phyloP scores from a whole-genome alignment of 2,888 invertebrate species.

The Apamea epomidion region DNA sequence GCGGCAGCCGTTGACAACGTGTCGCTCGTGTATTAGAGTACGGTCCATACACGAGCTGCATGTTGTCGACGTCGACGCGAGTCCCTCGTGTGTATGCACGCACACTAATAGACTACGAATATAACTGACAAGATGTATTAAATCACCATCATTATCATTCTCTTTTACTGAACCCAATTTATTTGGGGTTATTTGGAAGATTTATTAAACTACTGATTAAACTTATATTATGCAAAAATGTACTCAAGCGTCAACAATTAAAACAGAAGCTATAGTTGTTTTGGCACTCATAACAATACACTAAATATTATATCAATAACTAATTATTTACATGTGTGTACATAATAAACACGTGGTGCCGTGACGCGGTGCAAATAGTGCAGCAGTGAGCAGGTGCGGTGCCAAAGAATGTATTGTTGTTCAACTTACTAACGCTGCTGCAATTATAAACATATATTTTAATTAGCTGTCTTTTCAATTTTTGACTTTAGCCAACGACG shows the following conservation, averaged over 20 bases:
- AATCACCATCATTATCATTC: not conserved
- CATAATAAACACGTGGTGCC: slow-evolving; percentile 18
- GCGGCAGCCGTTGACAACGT: too few species aligned
- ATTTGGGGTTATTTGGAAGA: not conserved
- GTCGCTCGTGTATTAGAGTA: too few species aligned
- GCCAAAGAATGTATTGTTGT: too few species aligned
- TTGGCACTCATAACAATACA: slow-evolving; percentile 11
- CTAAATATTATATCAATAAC: slow-evolving; percentile 28
- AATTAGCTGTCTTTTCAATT: not conserved
- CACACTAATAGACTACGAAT: not conserved
- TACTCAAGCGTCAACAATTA: not conserved
- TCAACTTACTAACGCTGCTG: too few species aligned
- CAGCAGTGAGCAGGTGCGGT: slow-evolving; percentile 7
- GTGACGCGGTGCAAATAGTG: slow-evolving; percentile 35
- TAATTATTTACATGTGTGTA: slow-evolving; percentile 34
- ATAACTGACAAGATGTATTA: not conserved
- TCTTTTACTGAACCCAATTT: not conserved
- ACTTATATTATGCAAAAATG: not conserved
- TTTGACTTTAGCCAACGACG: not conserved
- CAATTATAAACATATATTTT: too few species aligned
- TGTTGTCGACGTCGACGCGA: too few species aligned
- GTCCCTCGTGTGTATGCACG: too few species aligned
- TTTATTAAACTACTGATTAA: not conserved
- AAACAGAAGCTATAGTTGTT: slow-evolving; percentile 11
- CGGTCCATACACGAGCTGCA: too few species aligned